These are phyloP conservation scores for Nebria ingens DNA, from an alignment of 1,140 invertebrate genomes.

Conservation along the genomic window DNA sequence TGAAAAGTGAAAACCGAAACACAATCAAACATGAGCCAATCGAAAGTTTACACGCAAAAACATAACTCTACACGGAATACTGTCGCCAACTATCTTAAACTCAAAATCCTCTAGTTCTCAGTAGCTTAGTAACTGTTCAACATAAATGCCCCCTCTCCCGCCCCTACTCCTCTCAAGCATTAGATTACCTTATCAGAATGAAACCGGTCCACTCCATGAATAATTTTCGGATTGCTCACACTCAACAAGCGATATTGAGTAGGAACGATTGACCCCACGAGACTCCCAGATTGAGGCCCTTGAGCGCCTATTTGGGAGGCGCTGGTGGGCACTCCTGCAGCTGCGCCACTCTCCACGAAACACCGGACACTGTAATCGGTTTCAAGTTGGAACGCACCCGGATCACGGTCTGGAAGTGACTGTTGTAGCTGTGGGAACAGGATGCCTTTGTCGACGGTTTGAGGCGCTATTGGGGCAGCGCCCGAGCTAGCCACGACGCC, in stretches of 20 bases:
- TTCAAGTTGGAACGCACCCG: neutral
- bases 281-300: neutral
- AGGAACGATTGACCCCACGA: neutral
- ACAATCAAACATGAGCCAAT: neutral
- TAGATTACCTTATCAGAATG: neutral
- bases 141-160: too few species aligned
- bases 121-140: too few species aligned
- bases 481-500: slow-evolving; percentile 4
- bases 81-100: neutral
- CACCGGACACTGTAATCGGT: neutral
- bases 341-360: neutral
- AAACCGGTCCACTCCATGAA: neutral
- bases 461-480: slow-evolving; percentile 19
- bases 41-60: neutral
- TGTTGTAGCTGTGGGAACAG: slow-evolving; percentile 3
- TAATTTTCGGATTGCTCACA: neutral
- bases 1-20: neutral
- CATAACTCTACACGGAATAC: neutral
- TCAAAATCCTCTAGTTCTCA: too few species aligned
- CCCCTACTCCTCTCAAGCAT: too few species aligned
- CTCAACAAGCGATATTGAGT: neutral
- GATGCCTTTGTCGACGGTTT: slow-evolving; percentile 12
- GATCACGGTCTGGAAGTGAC: neutral
- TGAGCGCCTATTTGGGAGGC: neutral
- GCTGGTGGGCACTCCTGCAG: too few species aligned